Evolutionary conservation across 2,888 invertebrate species (phyloP), one percentile per base, ranked within the genome.

Genomic region (Therioaphis trifolii): DNA sequence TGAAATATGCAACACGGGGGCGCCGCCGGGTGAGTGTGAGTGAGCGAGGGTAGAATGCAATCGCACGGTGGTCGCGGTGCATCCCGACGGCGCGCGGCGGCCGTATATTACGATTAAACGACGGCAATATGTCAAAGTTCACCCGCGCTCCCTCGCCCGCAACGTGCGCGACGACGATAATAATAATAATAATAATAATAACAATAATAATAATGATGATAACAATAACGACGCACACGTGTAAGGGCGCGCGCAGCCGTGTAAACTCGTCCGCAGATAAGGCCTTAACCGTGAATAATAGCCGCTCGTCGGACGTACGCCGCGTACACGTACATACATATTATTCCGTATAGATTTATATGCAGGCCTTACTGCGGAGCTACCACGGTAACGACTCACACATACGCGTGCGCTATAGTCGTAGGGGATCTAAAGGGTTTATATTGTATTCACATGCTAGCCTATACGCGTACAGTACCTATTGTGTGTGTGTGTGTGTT

Each of bases 81-180:
- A 21, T 43, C 21, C 12, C 29, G 14, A 5, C 21, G n/a, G 14
- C 3, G 24, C n/a, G 55, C 9, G 74, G 55, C 24, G 15, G 21
- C 1, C 52, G 21, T 35, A 24, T 21, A 74, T 74, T 74, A 55
- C 74, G 55, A 74, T 21, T 21, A 58, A 24, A 40, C 74, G 74
- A 74, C 58, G 55, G 40, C 58, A 58, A 40, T 74, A 58, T 58
- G 55, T 74, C 74, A 74, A 58, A 74, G 55, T 58, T 40, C 24
- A 74, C 35, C n/a, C 7, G 15, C 1, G 74, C 52, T n/a, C 52
- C 7, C 52, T n/a, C 15, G 49, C 18, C 46, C 7, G 12, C 4
- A 14, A 14, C 46, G 46, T 18, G 49, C 18, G 4, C 18, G 14
- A n/a, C n/a, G n/a, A n/a, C n/a, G n/a, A n/a, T n/a, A n/a, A n/a